phyloP scores from a whole-genome alignment of 2,113 vertebrate genomes.

The Caretta caretta region DNA sequence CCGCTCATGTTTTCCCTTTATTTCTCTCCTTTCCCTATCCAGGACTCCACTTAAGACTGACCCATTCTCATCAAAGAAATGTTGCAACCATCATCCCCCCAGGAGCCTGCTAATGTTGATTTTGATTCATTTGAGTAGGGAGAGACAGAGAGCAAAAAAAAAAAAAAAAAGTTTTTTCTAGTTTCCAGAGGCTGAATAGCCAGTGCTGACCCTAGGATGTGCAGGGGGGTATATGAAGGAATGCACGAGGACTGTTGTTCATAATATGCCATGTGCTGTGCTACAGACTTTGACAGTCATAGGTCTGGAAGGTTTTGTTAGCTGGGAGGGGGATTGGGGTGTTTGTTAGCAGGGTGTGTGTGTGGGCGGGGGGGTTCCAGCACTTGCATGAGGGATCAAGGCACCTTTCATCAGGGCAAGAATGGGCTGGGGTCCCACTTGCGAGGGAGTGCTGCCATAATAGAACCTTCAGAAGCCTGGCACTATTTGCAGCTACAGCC shows the following conservation, averaged over 20 bases:
- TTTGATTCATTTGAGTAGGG: background rate
- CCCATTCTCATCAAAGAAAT: background rate
- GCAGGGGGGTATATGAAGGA: background rate
- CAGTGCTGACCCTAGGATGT: background rate
- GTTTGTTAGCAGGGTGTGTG: background rate
- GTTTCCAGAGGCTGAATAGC: background rate
- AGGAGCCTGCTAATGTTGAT: background rate
- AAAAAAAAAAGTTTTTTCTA: background rate
- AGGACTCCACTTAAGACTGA: background rate
- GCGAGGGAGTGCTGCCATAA: background rate
- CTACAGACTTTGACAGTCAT: background rate
- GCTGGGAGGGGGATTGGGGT: background rate
- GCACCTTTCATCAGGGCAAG: background rate
- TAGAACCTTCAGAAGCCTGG: accelerated
- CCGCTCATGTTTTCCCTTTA: background rate
- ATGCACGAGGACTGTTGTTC: background rate
- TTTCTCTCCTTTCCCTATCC: background rate
- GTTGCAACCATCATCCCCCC: background rate
- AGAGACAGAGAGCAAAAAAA: background rate
- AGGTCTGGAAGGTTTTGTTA: background rate
- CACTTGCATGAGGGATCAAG: background rate
- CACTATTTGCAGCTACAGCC: background rate
- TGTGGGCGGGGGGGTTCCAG: background rate
- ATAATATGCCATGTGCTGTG: background rate
- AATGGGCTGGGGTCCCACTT: accelerated